Evolutionary conservation across 2,113 vertebrate genomes (phyloP).

Genomic region (Egretta garzetta): DNA sequence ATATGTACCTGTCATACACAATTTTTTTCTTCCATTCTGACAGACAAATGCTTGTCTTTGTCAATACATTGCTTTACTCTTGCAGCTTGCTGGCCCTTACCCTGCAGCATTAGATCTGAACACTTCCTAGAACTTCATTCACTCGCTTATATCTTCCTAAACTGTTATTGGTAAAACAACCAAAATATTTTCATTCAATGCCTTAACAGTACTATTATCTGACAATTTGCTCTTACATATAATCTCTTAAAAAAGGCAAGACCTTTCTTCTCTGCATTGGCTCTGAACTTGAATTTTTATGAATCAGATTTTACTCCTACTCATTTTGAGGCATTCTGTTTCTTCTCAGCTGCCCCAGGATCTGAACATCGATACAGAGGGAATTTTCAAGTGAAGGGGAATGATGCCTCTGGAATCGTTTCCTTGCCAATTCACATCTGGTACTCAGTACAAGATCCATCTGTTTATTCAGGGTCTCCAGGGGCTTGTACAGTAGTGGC

Average conservation of each 20-base stretch:
- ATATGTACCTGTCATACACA: neutral
- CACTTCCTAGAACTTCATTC: neutral
- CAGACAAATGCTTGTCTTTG: neutral
- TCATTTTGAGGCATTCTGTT: neutral
- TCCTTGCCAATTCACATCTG: conserved; percentile 4
- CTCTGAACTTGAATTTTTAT: neutral
- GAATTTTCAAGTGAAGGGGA: conserved; percentile 4
- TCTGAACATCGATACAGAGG: neutral
- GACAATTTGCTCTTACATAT: neutral
- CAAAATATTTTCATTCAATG: neutral
- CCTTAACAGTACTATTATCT: neutral
- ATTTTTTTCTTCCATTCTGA: neutral
- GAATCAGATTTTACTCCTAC: neutral
- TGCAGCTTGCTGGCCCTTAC: neutral
- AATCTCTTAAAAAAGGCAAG: neutral
- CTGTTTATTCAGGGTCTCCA: neutral
- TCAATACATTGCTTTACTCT: neutral
- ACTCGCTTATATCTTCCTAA: neutral
- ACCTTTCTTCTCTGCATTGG: neutral
- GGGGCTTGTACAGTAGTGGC: neutral
- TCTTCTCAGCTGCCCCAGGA: neutral
- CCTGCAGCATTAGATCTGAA: neutral
- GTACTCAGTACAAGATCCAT: neutral
- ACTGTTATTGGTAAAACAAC: neutral
- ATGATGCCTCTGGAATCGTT: neutral